Evolutionary conservation across 2,113 vertebrate genomes (phyloP), one percentile per base, ranked within the genome.

Genomic region (Gulo gulo): DNA sequence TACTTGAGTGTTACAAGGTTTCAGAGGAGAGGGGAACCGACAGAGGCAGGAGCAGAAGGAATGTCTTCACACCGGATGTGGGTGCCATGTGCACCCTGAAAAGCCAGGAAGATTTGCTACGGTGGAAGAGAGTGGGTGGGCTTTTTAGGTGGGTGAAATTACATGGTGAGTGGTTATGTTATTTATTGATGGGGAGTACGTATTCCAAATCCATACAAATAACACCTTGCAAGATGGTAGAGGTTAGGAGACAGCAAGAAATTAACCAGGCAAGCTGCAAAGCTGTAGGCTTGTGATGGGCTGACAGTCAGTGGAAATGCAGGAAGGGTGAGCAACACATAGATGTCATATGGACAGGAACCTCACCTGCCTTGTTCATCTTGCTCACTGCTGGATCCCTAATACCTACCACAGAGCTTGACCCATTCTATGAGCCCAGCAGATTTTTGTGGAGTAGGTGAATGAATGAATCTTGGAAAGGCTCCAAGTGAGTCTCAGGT

Each of bases 391-490:
- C 29, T 67, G 6, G 39, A 8, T 26, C 23, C n/a, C 39, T 34
- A 42, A 5, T 50, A 24, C 18, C 52, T 52, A 61, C 14, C 71
- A 67, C 6, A 50, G 26, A 4, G 13, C 3, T 57, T 71, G 23
- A 10, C 6, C 2, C 15, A 67, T 5, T n/a, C 45, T 11, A 92
- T 50, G 12, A 7, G 2, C 7, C 4, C 13, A 69, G 14, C 0
- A 31, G 18, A 52, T 39, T 86, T 57, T 59, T 61, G 16, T 59
- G 18, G 18, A 69, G 63, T 29, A 47, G 36, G 65, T 86, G 15
- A 91, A 39, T 31, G 16, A 80, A 45, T 31, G 16, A 80, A 52
- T 59, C 86, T 89, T 79, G 42, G 47, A 93, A 82, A 92, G 47
- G 10, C 29, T 89, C 24, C 82, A 3, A 39, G 7, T 50, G 18